Conservation (phyloP, 2,888 invertebrate genomes). For the Drosophila stalkeri region DNA sequence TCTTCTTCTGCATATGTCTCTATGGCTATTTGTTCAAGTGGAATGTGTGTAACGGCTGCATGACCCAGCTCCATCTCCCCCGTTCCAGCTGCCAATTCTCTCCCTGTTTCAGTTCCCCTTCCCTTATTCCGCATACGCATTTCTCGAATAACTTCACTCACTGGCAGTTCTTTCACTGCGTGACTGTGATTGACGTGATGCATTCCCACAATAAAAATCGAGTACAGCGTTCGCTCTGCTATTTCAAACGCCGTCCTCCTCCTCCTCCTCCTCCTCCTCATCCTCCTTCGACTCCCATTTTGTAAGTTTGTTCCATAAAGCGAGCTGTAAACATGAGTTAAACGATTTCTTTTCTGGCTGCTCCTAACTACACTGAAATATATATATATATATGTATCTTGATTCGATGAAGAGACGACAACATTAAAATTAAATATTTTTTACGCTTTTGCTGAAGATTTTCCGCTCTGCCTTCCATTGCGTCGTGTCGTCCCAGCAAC, state of each 20-base stretch:
- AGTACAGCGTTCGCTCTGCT: conserved; percentile 17
- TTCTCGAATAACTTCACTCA: conserved; percentile 50
- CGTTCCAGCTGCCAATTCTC: not conserved
- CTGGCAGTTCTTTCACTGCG: conserved; percentile 29
- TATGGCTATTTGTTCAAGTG: conserved; percentile 60
- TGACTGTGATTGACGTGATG: conserved; percentile 56
- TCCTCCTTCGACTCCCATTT: conserved; percentile 4
- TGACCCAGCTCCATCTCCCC: conserved; percentile 14
- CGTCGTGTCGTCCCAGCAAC: conserved; percentile 61
- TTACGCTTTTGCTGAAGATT: conserved; percentile 61
- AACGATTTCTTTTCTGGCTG: conserved; percentile 40
- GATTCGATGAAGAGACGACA: conserved; percentile 56
- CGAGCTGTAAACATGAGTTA: conserved; percentile 67
- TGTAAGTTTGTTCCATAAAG: conserved; percentile 42
- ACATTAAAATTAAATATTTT: conserved; percentile 77
- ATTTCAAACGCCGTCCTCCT: conserved; percentile 7
- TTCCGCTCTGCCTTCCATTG: conserved; percentile 57
- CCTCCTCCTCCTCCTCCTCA: not conserved
- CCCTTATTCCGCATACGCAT: conserved; percentile 30
- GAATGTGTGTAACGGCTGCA: conserved; percentile 53
- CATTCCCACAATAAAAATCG: conserved; percentile 51
- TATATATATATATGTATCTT: conserved; percentile 1
- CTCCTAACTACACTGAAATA: conserved; percentile 3
- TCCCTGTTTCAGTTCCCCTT: conserved; percentile 4
- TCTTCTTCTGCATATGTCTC: conserved; percentile 19